phyloP scores from a whole-genome alignment of 2,888 invertebrate species.

The Watsonalla cultraria region DNA sequence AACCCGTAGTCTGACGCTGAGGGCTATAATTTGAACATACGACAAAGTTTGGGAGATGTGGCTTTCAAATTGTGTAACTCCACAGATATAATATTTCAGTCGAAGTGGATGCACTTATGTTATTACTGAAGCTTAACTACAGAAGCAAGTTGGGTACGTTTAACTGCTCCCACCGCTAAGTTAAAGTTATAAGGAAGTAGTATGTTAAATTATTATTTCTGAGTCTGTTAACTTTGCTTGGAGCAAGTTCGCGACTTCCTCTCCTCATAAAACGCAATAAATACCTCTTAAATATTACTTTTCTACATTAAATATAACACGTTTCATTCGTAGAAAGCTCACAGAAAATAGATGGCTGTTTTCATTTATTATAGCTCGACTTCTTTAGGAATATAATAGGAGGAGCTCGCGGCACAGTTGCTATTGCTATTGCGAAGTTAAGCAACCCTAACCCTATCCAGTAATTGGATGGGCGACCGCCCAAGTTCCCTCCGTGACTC shows the following conservation, averaged over 20 bases:
- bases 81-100: slow-evolving; percentile 13
- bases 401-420: too few species aligned
- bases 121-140: slow-evolving; percentile 28
- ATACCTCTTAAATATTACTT: not conserved
- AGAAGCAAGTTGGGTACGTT: slow-evolving; percentile 19
- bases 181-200: slow-evolving; percentile 2
- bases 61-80: slow-evolving; percentile 29
- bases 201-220: slow-evolving; percentile 2
- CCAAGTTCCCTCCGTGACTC: too few species aligned
- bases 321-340: too few species aligned
- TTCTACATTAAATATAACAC: too few species aligned
- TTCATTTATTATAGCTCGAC: too few species aligned
- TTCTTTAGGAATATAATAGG: too few species aligned
- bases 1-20: not conserved
- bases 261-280: not conserved
- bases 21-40: slow-evolving; percentile 8
- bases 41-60: slow-evolving; percentile 21
- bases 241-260: not conserved
- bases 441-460: too few species aligned
- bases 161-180: slow-evolving; percentile 6
- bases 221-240: slow-evolving; percentile 2
- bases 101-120: slow-evolving; percentile 33
- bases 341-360: too few species aligned
- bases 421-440: too few species aligned
- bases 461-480: too few species aligned